Percentiles rank a stretch among this genome's conserved stretches.
phyloP scores from a whole-genome alignment of 2,888 invertebrate genomes.

The Isoperla grammatica region DNA sequence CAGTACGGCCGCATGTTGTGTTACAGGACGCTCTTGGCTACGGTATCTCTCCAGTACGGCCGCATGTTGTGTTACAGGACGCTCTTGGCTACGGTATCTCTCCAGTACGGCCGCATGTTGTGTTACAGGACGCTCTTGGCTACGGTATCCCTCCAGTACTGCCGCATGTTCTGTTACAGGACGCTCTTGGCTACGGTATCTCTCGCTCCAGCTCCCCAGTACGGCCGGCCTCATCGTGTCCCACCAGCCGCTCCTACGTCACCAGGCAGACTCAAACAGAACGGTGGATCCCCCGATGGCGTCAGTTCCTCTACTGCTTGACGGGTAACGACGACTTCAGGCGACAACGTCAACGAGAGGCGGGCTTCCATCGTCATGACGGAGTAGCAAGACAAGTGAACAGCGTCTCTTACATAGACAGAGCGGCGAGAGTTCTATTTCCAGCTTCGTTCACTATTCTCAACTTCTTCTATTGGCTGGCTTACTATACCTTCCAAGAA shows the following conservation, averaged over 20 bases:
- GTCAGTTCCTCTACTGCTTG: constrained; percentile 74
- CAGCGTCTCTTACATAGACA: constrained; percentile 81
- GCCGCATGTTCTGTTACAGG: constrained; percentile 29
- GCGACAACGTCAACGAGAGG: constrained; percentile 65
- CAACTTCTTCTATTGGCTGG: constrained; percentile 86
- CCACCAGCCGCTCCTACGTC: constrained; percentile 52
- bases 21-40: no score
- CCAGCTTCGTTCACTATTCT: constrained; percentile 81
- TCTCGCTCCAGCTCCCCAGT: constrained; percentile 19
- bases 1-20: no score
- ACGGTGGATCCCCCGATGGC: constrained; percentile 65
- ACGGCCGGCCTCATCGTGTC: constrained; percentile 10
- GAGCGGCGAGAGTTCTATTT: constrained; percentile 72
- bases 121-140: no score
- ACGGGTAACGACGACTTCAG: constrained; percentile 43
- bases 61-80: no score
- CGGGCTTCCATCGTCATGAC: constrained; percentile 37
- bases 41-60: no score
- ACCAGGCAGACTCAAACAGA: constrained; percentile 82
- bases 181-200: constrained; percentile 29
- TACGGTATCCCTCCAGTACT: no score
- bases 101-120: no score
- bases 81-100: no score
- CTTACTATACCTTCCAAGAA: constrained; percentile 71
- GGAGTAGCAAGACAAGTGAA: constrained; percentile 69